A percentile compares a stretch with the other conserved stretches of the same genome.
Conservation (phyloP, 1,140 invertebrate species). For the Physella acuta region DNA sequence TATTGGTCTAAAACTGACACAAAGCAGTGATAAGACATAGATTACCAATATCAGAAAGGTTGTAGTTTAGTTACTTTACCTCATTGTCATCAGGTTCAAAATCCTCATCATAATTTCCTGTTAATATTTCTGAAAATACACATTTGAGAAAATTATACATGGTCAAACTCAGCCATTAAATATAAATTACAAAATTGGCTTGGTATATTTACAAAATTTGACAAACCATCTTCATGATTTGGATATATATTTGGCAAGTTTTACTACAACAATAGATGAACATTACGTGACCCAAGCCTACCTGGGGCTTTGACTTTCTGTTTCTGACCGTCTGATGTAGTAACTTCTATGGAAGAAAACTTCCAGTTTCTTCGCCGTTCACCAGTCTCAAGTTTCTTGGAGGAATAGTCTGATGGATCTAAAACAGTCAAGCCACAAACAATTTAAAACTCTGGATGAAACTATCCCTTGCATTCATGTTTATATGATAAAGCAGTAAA, state of each 20-base stretch:
- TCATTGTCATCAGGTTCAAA: conserved; percentile 48
- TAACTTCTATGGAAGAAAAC: conserved; percentile 46
- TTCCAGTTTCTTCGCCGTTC: conserved; percentile 46
- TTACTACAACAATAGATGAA: neutral
- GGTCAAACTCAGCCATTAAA: too few species aligned
- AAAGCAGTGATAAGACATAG: neutral
- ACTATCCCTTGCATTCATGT: too few species aligned
- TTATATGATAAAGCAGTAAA: too few species aligned
- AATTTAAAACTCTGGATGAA: too few species aligned
- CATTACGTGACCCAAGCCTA: conserved; percentile 26
- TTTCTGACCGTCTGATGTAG: conserved; percentile 45
- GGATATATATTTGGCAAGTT: neutral
- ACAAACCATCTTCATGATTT: too few species aligned
- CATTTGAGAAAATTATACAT: too few species aligned
- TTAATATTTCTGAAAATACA: conserved; percentile 38
- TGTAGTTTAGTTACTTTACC: neutral
- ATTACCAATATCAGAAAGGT: neutral
- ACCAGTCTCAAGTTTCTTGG: too few species aligned
- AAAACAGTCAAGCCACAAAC: too few species aligned
- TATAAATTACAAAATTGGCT: too few species aligned
- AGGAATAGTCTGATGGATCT: too few species aligned
- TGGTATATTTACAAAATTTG: too few species aligned
- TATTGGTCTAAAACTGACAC: too few species aligned
- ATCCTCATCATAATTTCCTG: conserved; percentile 52
- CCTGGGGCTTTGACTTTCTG: conserved; percentile 48